Base-by-base conservation (phyloP, 2,113 vertebrate genomes). In the Pelmatolapia mariae region DNA sequence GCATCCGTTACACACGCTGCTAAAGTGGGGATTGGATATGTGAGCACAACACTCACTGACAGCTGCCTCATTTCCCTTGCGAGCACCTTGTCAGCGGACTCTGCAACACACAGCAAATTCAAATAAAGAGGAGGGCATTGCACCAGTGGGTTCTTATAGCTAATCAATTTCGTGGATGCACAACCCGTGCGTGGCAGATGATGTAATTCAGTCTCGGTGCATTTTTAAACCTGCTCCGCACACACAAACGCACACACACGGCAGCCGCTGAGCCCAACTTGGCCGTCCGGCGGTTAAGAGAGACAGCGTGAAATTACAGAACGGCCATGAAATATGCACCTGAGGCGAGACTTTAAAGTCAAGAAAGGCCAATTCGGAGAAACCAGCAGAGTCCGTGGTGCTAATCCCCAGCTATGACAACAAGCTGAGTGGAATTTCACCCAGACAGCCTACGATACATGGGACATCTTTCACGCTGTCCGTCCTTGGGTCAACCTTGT, bases 231-330 rank as follows among this genome's bases (percentile, higher is more conserved):
- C 88, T 78, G 66, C 88, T 85, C 54, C 78, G 54, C 84, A 40
- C 80, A 31, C 61, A 80, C 63, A 76, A 68, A 68, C 2, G 11
- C 36, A 40, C 82, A 71, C 87, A 68, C 45, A 50, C 45, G 19
- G 52, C 47, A 13, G 86, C 24, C 5, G 29, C 53, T 22, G 59
- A 82, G 84, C 50, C 54, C 54, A 71, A 82, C 80, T 85, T 76
- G 81, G 68, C 85, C 6, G 3, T 66, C 33, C 50, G 2, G 36
- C 6, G 9, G 83, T 81, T 73, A 84, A 90, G 84, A 81, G 87
- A 80, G 63, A 82, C 83, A 82, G 94, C 84, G 86, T 96, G 94
- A 91, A 95, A 96, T 96, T 95, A 94, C 95, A 96, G 95, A 95
- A 66, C 83, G 29, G 24, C 79, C 82, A 91, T 96, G 91, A 94